Evolutionary conservation across 1,140 invertebrate species (phyloP).

Genomic region (Eumaeus atala): DNA sequence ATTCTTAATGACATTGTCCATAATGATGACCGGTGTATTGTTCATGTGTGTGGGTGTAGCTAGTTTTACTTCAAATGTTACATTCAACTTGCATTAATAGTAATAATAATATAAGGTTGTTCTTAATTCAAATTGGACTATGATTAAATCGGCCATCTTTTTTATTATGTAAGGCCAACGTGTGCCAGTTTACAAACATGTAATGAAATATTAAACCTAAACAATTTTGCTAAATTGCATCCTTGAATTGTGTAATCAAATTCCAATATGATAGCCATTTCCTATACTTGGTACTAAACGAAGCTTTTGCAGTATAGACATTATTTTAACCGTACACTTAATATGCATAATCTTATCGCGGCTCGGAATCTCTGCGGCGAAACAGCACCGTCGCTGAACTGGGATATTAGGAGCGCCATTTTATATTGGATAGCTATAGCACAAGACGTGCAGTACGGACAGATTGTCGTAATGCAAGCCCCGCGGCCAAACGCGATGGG

Average conservation of each 20-base stretch:
- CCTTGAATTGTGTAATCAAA: constrained; percentile 5
- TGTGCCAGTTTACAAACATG: too few species aligned
- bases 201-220: too few species aligned
- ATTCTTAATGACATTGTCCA: not conserved
- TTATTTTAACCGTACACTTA: constrained; percentile 67
- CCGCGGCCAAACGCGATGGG: constrained; percentile 73
- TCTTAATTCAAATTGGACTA: too few species aligned
- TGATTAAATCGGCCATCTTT: too few species aligned
- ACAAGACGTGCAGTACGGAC: constrained; percentile 72
- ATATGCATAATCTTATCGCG: constrained; percentile 74
- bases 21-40: constrained; percentile 1
- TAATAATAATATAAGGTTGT: too few species aligned
- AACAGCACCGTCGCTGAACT: constrained; percentile 62
- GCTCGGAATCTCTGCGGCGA: constrained; percentile 63
- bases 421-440: constrained; percentile 72
- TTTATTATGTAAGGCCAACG: too few species aligned
- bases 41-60: not conserved
- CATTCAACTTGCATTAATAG: too few species aligned
- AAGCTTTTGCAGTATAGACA: constrained; percentile 64
- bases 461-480: constrained; percentile 73
- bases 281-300: constrained; percentile 22
- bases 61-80: too few species aligned
- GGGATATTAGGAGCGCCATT: constrained; percentile 72
- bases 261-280: constrained; percentile 8
- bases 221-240: too few species aligned